A percentile compares a stretch with the other conserved stretches of the same genome.
These are phyloP conservation scores for Eristalis tenax DNA, from an alignment of 2,888 invertebrate genomes.

Conservation along the genomic window DNA sequence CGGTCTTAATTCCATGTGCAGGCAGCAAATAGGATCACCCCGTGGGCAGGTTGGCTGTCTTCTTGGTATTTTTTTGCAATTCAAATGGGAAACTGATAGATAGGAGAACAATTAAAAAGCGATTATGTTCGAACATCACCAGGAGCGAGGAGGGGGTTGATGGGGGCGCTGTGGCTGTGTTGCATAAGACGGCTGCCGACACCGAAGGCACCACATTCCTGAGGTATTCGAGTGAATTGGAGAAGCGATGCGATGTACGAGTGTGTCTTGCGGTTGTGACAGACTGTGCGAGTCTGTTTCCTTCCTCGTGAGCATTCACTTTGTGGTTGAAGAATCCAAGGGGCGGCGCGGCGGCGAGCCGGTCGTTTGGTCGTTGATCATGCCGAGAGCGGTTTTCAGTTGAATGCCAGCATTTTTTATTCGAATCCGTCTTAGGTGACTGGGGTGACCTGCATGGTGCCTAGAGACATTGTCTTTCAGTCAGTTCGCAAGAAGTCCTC, in stretches of 20 bases:
- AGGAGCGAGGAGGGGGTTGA: background rate
- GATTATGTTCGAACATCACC: constrained; percentile 55
- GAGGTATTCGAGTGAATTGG: constrained; percentile 25
- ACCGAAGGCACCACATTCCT: constrained; percentile 43
- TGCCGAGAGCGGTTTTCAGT: background rate
- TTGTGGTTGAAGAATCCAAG: background rate
- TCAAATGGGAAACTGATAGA: constrained; percentile 58
- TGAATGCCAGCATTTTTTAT: background rate
- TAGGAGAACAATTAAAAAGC: constrained; percentile 67
- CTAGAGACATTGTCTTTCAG: background rate
- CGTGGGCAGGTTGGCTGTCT: constrained; percentile 39
- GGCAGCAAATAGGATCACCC: constrained; percentile 42
- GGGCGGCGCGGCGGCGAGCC: too few relatives aligned
- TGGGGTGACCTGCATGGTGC: background rate
- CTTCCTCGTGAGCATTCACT: constrained; percentile 1
- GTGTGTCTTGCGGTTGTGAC: background rate
- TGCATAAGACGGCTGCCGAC: constrained; percentile 39
- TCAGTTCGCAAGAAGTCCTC: too few relatives aligned
- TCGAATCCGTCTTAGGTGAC: background rate
- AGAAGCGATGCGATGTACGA: background rate
- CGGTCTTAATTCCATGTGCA: constrained; percentile 45
- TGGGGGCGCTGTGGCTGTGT: background rate
- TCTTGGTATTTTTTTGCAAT: constrained; percentile 19
- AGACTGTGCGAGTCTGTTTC: background rate
- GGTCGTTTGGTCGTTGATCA: background rate